These are phyloP conservation scores for Spodoptera exigua DNA, from an alignment of 2,888 invertebrate species.

Conservation along the genomic window DNA sequence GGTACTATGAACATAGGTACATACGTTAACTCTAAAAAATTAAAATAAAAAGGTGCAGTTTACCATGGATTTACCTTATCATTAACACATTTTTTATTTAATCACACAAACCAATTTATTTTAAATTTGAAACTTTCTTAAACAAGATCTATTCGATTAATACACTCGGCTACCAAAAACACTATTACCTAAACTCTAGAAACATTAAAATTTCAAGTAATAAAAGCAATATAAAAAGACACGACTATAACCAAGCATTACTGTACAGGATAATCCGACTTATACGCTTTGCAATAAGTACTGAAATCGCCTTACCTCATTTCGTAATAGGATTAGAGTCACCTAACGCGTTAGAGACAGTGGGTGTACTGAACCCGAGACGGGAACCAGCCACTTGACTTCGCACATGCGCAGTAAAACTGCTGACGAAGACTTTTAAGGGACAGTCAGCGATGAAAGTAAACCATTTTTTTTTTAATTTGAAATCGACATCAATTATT, in stretches of 20 bases:
- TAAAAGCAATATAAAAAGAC: not conserved
- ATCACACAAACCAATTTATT: too few relatives aligned
- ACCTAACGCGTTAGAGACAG: constrained; percentile 58
- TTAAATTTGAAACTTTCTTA: too few relatives aligned
- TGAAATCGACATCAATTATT: too few relatives aligned
- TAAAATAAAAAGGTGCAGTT: too few relatives aligned
- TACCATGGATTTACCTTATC: too few relatives aligned
- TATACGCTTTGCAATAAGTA: constrained; percentile 16
- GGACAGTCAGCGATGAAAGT: not conserved
- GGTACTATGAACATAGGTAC: too few relatives aligned
- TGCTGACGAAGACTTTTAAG: constrained; percentile 48
- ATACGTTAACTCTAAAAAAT: too few relatives aligned
- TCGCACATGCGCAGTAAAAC: constrained; percentile 75
- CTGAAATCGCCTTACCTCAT: constrained; percentile 54
- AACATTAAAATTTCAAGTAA: constrained; percentile 4
- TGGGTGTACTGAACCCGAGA: constrained; percentile 59
- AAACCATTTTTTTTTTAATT: too few relatives aligned
- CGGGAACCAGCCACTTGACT: constrained; percentile 66
- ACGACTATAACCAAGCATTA: too few relatives aligned
- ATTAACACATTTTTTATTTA: too few relatives aligned
- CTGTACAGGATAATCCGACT: constrained; percentile 38
- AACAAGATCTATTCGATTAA: too few relatives aligned
- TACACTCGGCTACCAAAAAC: not conserved
- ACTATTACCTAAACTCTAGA: constrained; percentile 4
- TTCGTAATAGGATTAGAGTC: constrained; percentile 71